phyloP scores from a whole-genome alignment of 2,113 vertebrate genomes.

The Tenrec ecaudatus region DNA sequence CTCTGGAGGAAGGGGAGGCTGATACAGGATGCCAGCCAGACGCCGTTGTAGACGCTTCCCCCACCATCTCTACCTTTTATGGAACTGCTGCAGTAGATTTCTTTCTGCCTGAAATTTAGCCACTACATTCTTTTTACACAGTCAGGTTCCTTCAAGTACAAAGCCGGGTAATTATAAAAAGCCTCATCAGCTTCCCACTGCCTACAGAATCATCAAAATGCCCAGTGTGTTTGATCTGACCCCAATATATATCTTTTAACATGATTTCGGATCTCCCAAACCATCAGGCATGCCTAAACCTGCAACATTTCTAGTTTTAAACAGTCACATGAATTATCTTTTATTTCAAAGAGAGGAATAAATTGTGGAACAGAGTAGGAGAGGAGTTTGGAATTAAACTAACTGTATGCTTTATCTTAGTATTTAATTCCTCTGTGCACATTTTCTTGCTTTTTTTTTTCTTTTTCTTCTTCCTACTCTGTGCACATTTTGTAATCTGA shows the following conservation, averaged over 20 bases:
- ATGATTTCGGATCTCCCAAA: not conserved
- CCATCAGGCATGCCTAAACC: not conserved
- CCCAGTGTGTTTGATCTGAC: not conserved
- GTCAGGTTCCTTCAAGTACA: not conserved
- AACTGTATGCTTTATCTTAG: not conserved
- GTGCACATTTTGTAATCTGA: not conserved
- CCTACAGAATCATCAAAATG: not conserved
- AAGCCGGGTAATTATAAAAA: not conserved
- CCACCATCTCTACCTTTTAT: not conserved
- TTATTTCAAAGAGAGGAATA: not conserved
- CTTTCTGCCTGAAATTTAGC: not conserved
- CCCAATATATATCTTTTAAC: not conserved
- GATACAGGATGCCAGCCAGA: not conserved
- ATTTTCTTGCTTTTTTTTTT: too few species aligned
- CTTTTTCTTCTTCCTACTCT: too few species aligned
- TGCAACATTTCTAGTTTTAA: not conserved
- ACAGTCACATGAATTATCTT: too few species aligned
- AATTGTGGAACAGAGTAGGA: not conserved
- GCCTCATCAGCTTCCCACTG: not conserved
- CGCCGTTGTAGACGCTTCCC: not conserved
- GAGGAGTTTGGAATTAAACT: not conserved
- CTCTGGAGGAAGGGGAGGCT: not conserved
- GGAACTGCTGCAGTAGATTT: not conserved
- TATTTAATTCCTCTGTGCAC: too few species aligned
- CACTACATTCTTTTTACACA: not conserved